phyloP scores from a whole-genome alignment of 2,888 invertebrate genomes.

The Heteromyza rotundicornis region DNA sequence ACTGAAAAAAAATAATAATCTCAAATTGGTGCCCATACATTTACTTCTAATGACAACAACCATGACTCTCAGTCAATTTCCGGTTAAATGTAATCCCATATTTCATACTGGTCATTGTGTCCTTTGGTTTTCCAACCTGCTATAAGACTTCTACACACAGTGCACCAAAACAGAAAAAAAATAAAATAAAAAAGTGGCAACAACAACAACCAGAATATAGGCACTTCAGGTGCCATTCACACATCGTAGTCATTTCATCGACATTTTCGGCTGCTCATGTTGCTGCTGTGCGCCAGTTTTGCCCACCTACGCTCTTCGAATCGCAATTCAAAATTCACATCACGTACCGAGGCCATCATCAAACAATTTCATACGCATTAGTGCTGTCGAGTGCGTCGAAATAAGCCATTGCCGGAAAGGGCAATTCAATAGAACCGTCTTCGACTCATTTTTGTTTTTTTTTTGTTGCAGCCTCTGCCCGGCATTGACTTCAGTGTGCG shows the following conservation, averaged over 20 bases:
- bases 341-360: constrained; percentile 52
- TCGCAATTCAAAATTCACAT: constrained; percentile 48
- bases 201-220: background rate
- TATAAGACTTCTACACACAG: too few relatives aligned
- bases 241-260: background rate
- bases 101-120: too few relatives aligned
- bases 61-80: too few relatives aligned
- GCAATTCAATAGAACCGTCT: background rate
- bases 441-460: background rate
- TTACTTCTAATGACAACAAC: too few relatives aligned
- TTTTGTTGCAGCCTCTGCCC: too few relatives aligned
- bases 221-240: constrained; percentile 6
- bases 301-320: background rate
- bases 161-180: background rate
- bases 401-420: background rate
- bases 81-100: too few relatives aligned
- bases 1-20: too few relatives aligned
- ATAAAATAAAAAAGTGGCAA: background rate
- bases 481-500: background rate
- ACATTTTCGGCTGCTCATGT: background rate
- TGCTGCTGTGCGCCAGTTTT: background rate
- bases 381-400: constrained; percentile 28
- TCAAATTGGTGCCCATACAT: too few relatives aligned
- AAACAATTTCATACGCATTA: constrained; percentile 56
- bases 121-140: too few relatives aligned